Conservation (phyloP, 2,113 vertebrate species). For the Seriola rivoliana region DNA sequence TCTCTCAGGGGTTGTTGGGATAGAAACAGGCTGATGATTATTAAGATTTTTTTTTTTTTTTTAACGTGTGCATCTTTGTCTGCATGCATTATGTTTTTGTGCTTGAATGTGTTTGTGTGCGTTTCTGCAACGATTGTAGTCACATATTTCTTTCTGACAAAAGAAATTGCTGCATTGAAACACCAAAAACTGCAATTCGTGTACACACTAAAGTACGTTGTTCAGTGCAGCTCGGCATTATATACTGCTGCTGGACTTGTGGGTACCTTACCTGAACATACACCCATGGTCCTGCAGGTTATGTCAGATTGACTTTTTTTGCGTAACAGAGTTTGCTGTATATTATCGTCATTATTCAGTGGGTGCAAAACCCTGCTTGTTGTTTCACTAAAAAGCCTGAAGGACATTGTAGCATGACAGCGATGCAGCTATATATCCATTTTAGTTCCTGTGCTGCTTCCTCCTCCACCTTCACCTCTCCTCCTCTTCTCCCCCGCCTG, state of each 20-base stretch:
- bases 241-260: neutral
- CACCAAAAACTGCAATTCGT: neutral
- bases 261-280: neutral
- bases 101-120: neutral
- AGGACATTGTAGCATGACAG: slow-evolving; percentile 67
- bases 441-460: slow-evolving; percentile 54
- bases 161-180: neutral
- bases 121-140: neutral
- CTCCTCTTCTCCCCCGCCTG: slow-evolving; percentile 59
- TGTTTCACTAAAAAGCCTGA: slow-evolving; percentile 64
- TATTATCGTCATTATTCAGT: slow-evolving; percentile 26
- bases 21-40: slow-evolving; percentile 63
- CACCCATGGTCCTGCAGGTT: neutral
- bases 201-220: neutral
- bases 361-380: slow-evolving; percentile 36
- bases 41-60: slow-evolving; percentile 44
- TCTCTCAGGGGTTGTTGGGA: slow-evolving; percentile 65
- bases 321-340: slow-evolving; percentile 18
- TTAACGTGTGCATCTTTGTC: slow-evolving; percentile 22
- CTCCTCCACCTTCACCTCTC: slow-evolving; percentile 49
- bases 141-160: neutral
- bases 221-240: neutral
- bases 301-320: neutral
- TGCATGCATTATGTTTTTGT: slow-evolving; percentile 12
- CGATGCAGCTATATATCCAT: slow-evolving; percentile 54